Evolutionary conservation across 92 coral and sea anemone genomes (phyloP).

Genomic region (Porites divaricata): DNA sequence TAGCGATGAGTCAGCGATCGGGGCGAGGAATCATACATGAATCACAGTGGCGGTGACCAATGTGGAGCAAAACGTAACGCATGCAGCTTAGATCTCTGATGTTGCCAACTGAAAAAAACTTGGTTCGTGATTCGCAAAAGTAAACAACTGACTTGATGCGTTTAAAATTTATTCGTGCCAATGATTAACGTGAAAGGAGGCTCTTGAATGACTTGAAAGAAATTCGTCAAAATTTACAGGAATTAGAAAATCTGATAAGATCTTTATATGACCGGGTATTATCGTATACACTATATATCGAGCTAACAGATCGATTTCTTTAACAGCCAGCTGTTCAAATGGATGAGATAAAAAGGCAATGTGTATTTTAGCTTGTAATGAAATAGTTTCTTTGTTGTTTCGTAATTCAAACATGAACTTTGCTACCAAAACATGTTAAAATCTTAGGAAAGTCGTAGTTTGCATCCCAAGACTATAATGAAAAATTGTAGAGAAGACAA

Average conservation of each 20-base stretch:
- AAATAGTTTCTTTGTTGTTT: not conserved
- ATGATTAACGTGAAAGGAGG: too few relatives aligned
- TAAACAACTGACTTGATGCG: constrained; percentile 3
- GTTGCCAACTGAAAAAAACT: not conserved
- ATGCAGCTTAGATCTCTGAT: not conserved
- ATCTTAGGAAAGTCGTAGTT: not conserved
- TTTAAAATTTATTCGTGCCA: not conserved
- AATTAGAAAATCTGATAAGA: not conserved
- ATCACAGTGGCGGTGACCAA: too few relatives aligned
- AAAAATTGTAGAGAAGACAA: not conserved
- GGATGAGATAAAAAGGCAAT: constrained; percentile 1
- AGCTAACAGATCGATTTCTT: not conserved
- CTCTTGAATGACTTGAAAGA: too few relatives aligned
- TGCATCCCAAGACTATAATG: not conserved
- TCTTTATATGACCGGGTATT: not conserved
- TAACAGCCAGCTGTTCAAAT: not conserved
- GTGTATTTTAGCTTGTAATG: not conserved
- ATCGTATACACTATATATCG: not conserved
- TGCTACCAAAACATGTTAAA: not conserved
- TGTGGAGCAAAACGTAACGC: not conserved
- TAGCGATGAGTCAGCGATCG: too few relatives aligned
- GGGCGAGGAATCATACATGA: too few relatives aligned
- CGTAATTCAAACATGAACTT: not conserved
- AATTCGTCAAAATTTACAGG: too few relatives aligned
- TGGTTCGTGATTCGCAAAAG: not conserved